Evolutionary conservation across 2,113 vertebrate species (phyloP).

Genomic region (Elaphurus davidianus): DNA sequence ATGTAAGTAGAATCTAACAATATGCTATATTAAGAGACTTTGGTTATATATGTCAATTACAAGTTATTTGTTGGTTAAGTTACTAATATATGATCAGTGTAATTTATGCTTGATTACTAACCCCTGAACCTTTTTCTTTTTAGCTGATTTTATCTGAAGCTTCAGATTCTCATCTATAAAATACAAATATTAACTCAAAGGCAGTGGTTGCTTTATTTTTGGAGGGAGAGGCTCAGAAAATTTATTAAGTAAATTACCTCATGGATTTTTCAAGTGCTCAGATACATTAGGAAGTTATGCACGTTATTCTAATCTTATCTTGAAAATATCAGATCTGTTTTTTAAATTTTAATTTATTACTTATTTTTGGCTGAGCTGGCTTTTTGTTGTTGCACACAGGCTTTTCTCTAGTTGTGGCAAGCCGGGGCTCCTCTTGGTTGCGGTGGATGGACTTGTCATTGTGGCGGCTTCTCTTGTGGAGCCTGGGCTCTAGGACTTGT

Average conservation of each 20-base stretch:
- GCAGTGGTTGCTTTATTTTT: not conserved
- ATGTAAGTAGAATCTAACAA: not conserved
- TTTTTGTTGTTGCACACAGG: not conserved
- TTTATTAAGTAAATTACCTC: not conserved
- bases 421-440: not conserved
- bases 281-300: not conserved
- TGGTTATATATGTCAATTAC: not conserved
- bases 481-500: not conserved
- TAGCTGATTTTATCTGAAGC: not conserved
- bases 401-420: not conserved
- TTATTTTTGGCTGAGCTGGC: not conserved
- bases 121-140: not conserved
- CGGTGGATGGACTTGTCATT: not conserved
- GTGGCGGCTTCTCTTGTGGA: not conserved
- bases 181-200: not conserved
- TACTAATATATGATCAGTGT: not conserved
- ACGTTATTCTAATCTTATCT: not conserved
- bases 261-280: not conserved
- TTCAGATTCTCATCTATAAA: not conserved
- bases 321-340: not conserved
- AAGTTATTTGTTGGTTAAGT: not conserved
- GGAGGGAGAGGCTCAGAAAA: not conserved
- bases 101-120: not conserved
- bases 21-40: not conserved
- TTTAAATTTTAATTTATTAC: not conserved